Base-by-base conservation (phyloP, 2,113 vertebrate genomes). In the Dipodomys spectabilis region DNA sequence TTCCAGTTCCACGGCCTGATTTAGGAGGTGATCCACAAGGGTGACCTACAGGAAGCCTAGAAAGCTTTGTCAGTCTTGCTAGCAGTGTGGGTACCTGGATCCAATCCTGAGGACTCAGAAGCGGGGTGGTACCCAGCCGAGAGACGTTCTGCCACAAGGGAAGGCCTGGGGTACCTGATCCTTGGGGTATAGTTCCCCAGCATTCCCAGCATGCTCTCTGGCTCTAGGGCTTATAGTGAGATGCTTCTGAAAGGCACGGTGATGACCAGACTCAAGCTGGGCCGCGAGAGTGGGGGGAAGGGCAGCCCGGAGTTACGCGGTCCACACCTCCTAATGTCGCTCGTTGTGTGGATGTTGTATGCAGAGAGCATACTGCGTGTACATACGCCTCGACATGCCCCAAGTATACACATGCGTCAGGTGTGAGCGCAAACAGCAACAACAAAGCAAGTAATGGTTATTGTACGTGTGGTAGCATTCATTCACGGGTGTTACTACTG, bases 281-380 rank as follows among this genome's bases (percentile, higher is more conserved):
- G 15, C 25, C 53, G 11, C 5, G 2, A 18, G 0, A 45, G 28
- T 57, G 53, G 12, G 23, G 20, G 19, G 3, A 19, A 27, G 5
- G 25, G 39, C 13, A 49, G 22, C 12, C 69, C 64, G 60, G 53
- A 35, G 3, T 9, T 23, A 28, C 6, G 12, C 4, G 9, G 62
- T 1, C 0, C 25, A 25, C 6, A 57, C 30, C 10, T 85, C 71
- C 53, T 0, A 6, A 62, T 22, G 28, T 2, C 39, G 9, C 6
- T 16, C 45, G 71, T 28, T 15, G 0, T 13, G 7, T 35, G 0
- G 19, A 9, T 23, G 11, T 0, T 5, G 11, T 67, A 11, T 49
- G 19, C 25, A 7, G 19, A 71, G 5, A 53, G 12, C 19, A 6
- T 12, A 25, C 22, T 45, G 2, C 7, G n/a, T 0, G 6, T 5